phyloP scores from a whole-genome alignment of 2,113 vertebrate species.

The Sinocyclocheilus rhinocerous region DNA sequence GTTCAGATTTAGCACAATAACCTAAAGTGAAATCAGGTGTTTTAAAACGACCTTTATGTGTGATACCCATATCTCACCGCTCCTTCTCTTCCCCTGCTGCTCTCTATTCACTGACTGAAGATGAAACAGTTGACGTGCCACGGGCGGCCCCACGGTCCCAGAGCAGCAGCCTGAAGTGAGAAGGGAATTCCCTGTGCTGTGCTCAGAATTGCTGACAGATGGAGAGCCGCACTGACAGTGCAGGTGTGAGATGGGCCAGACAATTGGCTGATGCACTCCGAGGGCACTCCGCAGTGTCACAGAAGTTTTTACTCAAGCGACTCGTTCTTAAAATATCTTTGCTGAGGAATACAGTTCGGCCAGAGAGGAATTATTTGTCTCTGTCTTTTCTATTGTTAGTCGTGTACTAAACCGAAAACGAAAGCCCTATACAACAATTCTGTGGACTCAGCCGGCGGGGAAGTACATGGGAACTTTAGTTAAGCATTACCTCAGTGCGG shows the following conservation, averaged over 20 bases:
- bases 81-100: background rate
- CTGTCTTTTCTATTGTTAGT: slow-evolving; percentile 31
- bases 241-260: slow-evolving; percentile 26
- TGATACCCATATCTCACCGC: background rate
- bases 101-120: slow-evolving; percentile 29
- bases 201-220: slow-evolving; percentile 48
- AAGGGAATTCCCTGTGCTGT: slow-evolving; percentile 46
- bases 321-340: slow-evolving; percentile 29
- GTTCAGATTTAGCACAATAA: slow-evolving; percentile 5
- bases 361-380: slow-evolving; percentile 28
- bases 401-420: background rate
- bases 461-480: slow-evolving; percentile 13
- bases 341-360: slow-evolving; percentile 26
- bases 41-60: background rate
- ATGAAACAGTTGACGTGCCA: slow-evolving; percentile 26
- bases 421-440: slow-evolving; percentile 1
- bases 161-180: slow-evolving; percentile 7
- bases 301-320: slow-evolving; percentile 31
- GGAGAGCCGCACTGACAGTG: slow-evolving; percentile 20
- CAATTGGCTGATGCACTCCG: slow-evolving; percentile 27
- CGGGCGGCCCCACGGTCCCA: slow-evolving; percentile 20
- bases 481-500: slow-evolving; percentile 17
- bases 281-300: slow-evolving; percentile 23
- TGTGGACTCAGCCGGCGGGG: background rate
- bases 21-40: background rate